Base-by-base conservation (phyloP, 2,113 vertebrate genomes). In the Lophius piscatorius region DNA sequence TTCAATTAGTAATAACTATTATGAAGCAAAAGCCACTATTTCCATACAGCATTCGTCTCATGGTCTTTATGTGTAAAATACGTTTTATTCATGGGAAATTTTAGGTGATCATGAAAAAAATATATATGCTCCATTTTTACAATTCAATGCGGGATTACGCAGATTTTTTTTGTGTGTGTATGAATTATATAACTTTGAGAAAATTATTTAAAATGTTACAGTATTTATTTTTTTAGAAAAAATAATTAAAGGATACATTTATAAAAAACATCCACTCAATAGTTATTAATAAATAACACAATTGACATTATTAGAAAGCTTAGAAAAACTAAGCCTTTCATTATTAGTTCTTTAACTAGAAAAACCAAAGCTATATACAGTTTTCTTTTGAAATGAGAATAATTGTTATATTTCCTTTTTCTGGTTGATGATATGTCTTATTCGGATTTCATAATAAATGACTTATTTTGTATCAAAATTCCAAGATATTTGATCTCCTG, bases 221-320 rank as follows among this genome's bases (percentile, higher is more conserved):
- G n/a, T n/a, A n/a, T n/a, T n/a, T n/a, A n/a, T n/a, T n/a, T n/a
- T n/a, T n/a, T n/a, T n/a, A n/a, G n/a, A n/a, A n/a, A n/a, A n/a
- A n/a, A n/a, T n/a, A n/a, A n/a, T n/a, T n/a, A n/a, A n/a, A n/a
- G n/a, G n/a, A n/a, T n/a, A n/a, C n/a, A n/a, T n/a, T n/a, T n/a
- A n/a, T n/a, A n/a, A n/a, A n/a, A n/a, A n/a, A n/a, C n/a, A n/a
- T n/a, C n/a, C n/a, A n/a, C n/a, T n/a, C n/a, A n/a, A n/a, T n/a
- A n/a, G 8, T 23, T 31, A 48, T 60, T 49, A 14, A 42, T 61
- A 22, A 46, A 18, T 24, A 57, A 49, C 6, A 13, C n/a, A 6
- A 11, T 33, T 6, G 21, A 52, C 34, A 34, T 6, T 35, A 36
- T 29, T 4, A 1, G 16, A n/a, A 14, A 3, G 24, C 16, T 54